Evolutionary conservation across 2,888 invertebrate species (phyloP).

Genomic region (Drosophila kambysellisi): DNA sequence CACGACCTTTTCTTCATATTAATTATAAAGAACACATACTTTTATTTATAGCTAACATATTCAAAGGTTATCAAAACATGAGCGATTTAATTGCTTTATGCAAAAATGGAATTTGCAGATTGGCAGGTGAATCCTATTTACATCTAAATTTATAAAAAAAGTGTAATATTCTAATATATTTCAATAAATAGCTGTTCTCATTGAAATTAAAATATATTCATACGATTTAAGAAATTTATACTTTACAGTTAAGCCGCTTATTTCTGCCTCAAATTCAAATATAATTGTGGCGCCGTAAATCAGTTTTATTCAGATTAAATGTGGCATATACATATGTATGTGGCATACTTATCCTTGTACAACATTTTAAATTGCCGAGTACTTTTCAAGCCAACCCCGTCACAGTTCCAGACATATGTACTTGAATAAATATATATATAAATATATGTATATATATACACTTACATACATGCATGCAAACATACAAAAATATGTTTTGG

Average conservation of each 20-base stretch:
- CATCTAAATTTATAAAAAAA: not conserved
- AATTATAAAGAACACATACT: not conserved
- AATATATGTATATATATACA: not conserved
- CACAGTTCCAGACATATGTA: constrained; percentile 25
- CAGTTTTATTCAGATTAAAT: not conserved
- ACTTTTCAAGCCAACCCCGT: constrained; percentile 19
- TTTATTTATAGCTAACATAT: not conserved
- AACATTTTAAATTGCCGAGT: not conserved
- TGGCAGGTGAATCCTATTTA: not conserved
- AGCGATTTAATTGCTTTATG: not conserved
- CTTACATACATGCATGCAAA: not conserved
- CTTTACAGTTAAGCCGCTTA: not conserved
- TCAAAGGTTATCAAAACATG: not conserved
- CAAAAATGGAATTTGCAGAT: not conserved
- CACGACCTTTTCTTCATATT: not conserved
- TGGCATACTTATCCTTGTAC: not conserved
- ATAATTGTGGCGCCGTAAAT: not conserved
- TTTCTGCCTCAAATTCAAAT: not conserved
- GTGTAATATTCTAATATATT: not conserved
- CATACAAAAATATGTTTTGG: constrained; percentile 18
- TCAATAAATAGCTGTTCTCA: not conserved
- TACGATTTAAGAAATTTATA: not conserved
- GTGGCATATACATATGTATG: not conserved
- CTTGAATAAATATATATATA: not conserved
- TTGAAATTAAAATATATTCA: not conserved